Evolutionary conservation across 2,888 invertebrate species (phyloP), one percentile per base, ranked within the genome.

Genomic region (Aplocera efformata): DNA sequence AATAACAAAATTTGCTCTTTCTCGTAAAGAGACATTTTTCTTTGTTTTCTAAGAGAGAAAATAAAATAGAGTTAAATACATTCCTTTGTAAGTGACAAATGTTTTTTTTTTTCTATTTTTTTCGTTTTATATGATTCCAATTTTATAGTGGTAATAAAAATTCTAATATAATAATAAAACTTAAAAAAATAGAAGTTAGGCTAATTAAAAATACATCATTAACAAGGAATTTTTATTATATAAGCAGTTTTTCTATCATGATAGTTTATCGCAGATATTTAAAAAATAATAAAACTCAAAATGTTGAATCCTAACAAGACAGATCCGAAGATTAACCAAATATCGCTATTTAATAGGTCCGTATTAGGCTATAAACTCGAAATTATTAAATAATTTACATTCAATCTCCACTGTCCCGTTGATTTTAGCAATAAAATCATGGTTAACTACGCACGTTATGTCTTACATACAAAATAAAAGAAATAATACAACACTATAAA

Each of bases 401-500:
- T 63, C 62, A 65, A 67, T 57, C 51, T 60, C 48, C 51, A 43
- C 46, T 64, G 63, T 66, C 67, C 71, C 71, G 71, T 77, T 72
- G 63, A 66, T 72, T 72, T 72, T 70, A 56, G 67, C 71, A 67
- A 70, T 73, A 72, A 74, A 76, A 59, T 60, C 58, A 68, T 64
- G 66, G 67, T 71, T 66, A 63, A 66, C 56, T 62, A 67, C 63
- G 64, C 63, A 64, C 56, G 60, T 68, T 67, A 72, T 71, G 65
- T 71, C 71, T 74, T 71, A 69, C 65, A 72, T 63, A 73, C 67
- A 67, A 70, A 75, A 78, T 75, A 74, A 79, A 79, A 72, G 76
- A 68, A 70, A 71, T 75, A 79, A 81, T 75, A 72, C 70, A 64
- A 61, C 64, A 73, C 67, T 78, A 77, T 79, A 84, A 85, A 86